Base-by-base conservation (phyloP, 1,140 invertebrate species). In the Andricus grossulariae region DNA sequence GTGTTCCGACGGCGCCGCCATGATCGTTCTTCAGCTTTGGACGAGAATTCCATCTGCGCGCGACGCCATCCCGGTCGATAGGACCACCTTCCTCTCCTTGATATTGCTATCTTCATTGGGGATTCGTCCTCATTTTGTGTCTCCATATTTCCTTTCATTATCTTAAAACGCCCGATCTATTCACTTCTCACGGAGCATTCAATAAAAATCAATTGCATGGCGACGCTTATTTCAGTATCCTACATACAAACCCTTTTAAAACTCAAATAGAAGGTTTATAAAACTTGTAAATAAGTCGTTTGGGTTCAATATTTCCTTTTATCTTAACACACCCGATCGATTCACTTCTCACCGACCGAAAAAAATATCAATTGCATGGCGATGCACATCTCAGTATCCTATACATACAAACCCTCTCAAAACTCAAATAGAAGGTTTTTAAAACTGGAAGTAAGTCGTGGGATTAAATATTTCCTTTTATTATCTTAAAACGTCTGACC, bases 1-100 rank as follows among this genome's bases (percentile, higher is more conserved):
- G 78, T 82, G 76, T 75, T 76, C 78, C 16, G 82, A 77, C 74
- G 74, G 74, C 74, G 80, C 50, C 85, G 86, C 86, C 88, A 87
- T 87, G 80, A 83, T 89, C 57, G 52, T 73, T 50, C 55, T 82
- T 71, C 52, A 5, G 55, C n/a, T 39, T 51, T 74, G 51, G 78
- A 49, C 73, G 76, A 71, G 77, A 74, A 82, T 78, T 75, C 75
- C 25, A 66, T 66, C 60, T 88, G 88, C 88, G 88, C 88, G 86
- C 88, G 88, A 86, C 87, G 86, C 76, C 76, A 72, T 76, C 71
- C 75, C 81, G 88, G 85, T 89, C 88, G 86, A 89, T 89, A 89
- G 82, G 86, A 87, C 85, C 83, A 86, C 57, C 50, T n/a, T 71
- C 81, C 81, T 71, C 78, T 84, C 81, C 25, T 66, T 66, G 16